Conservation (phyloP, 2,888 invertebrate species). For the Tridacna crocea region DNA sequence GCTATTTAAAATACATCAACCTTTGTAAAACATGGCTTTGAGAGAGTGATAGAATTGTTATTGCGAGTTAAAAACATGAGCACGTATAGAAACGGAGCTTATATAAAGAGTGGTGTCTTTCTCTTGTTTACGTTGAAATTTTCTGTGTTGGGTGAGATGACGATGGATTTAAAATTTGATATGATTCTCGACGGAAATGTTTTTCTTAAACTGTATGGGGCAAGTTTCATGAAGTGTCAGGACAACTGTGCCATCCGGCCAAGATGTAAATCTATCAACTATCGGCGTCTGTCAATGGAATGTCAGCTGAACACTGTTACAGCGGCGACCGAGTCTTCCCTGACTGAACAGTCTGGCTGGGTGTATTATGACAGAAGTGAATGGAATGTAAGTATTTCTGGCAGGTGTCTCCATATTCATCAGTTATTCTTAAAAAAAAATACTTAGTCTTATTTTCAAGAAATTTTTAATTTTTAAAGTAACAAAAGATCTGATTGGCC, state of each 20-base stretch:
- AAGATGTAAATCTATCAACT: constrained; percentile 15
- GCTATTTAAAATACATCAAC: neutral
- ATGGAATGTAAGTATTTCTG: constrained; percentile 9
- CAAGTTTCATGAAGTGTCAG: neutral
- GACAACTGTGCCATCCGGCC: constrained; percentile 4
- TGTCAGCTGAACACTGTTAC: neutral
- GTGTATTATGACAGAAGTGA: constrained; percentile 1
- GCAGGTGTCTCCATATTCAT: too few species aligned
- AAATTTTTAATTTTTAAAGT: too few species aligned
- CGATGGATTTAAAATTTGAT: neutral
- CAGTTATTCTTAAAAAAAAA: too few species aligned
- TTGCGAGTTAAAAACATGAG: too few species aligned
- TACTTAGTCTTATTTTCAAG: too few species aligned
- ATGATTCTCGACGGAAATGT: neutral
- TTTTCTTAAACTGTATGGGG: neutral
- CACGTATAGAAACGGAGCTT: too few species aligned
- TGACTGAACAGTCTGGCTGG: neutral
- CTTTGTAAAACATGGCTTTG: neutral
- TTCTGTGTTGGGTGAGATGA: too few species aligned
- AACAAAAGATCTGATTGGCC: too few species aligned
- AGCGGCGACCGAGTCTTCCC: neutral
- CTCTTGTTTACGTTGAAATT: too few species aligned
- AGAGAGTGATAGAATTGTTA: too few species aligned
- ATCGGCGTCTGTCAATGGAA: neutral
- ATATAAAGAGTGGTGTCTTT: too few species aligned